Percentiles rank a stretch among this genome's conserved stretches.
Conservation (phyloP, 2,113 vertebrate species). For the Mellivora capensis region DNA sequence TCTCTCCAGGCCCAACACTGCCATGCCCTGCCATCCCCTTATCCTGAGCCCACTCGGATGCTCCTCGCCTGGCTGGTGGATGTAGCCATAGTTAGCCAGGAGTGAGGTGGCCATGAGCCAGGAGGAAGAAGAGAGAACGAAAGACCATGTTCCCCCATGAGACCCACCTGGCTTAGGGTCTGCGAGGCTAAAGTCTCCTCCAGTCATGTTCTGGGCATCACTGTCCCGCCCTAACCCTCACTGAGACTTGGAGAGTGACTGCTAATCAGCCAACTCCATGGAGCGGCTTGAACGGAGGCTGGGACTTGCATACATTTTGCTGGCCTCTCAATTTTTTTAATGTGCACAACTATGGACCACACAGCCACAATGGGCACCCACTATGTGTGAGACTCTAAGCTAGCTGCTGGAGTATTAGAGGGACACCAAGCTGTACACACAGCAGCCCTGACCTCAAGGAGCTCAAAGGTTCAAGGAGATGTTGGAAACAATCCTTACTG, state of each 20-base stretch:
- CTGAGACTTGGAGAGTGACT: neutral
- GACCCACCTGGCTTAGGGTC: neutral
- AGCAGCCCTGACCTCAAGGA: neutral
- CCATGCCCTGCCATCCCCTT: conserved; percentile 67
- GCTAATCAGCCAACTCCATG: neutral
- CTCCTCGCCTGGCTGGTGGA: conserved; percentile 83
- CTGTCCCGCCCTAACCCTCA: too few relatives aligned
- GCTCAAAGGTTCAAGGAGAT: neutral
- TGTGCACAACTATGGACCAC: neutral
- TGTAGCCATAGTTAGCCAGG: conserved; percentile 82
- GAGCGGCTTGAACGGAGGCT: too few relatives aligned
- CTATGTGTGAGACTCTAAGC: neutral
- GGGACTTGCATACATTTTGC: neutral
- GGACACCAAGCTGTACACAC: fast-evolving
- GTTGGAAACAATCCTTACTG: neutral
- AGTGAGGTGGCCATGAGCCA: conserved; percentile 83
- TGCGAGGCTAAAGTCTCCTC: fast-evolving
- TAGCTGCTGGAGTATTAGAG: neutral
- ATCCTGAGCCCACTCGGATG: conserved; percentile 74
- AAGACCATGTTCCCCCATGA: neutral
- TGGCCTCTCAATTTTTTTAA: neutral
- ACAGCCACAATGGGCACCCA: neutral
- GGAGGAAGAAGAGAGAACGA: conserved; percentile 50
- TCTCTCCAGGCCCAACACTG: neutral
- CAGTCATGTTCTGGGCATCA: neutral